Conservation (phyloP, 2,113 vertebrate genomes). For the Burhinus oedicnemus region DNA sequence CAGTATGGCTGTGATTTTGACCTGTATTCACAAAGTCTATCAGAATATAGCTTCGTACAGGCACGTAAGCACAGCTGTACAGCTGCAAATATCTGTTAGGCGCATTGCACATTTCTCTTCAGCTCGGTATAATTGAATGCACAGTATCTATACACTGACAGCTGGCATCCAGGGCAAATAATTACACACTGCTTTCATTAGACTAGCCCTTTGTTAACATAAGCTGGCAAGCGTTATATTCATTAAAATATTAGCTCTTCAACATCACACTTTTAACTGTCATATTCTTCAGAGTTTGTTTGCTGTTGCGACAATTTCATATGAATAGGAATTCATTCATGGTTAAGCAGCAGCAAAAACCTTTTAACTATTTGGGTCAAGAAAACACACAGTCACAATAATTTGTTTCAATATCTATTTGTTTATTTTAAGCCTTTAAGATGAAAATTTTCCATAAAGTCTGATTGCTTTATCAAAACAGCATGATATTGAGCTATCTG, state of each 20-base stretch:
- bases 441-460: conserved; percentile 1
- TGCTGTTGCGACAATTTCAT: not conserved
- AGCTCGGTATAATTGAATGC: not conserved
- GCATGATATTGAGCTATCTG: not conserved
- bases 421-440: not conserved
- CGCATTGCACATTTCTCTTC: not conserved
- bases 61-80: rapidly evolving
- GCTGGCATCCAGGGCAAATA: not conserved
- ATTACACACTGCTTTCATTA: not conserved
- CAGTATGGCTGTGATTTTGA: not conserved
- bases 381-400: not conserved
- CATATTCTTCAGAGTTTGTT: not conserved
- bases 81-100: not conserved
- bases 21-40: not conserved
- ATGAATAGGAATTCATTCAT: not conserved
- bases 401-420: not conserved
- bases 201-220: not conserved
- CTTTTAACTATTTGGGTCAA: not conserved
- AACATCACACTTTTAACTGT: not conserved
- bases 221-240: not conserved
- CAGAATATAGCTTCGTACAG: not conserved
- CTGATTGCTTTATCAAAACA: not conserved
- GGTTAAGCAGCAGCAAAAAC: not conserved
- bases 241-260: not conserved
- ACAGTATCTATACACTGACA: not conserved